Percentiles rank a stretch among this genome's conserved stretches.
Conservation (phyloP, 1,140 invertebrate species). For the Drosophila bocki region DNA sequence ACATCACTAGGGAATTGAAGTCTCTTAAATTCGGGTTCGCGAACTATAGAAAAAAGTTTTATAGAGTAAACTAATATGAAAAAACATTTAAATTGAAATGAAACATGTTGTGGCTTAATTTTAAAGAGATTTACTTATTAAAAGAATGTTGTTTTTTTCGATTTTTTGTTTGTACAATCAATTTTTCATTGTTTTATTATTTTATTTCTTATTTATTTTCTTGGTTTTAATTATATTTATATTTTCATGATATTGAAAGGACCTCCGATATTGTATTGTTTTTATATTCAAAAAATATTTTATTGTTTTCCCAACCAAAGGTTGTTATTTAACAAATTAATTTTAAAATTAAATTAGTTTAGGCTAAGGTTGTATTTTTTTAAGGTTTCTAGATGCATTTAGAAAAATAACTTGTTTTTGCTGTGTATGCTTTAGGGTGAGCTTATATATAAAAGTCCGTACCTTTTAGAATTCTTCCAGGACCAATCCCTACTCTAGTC, state of each 20-base stretch:
- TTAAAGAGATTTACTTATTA: no score
- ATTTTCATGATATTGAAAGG: no score
- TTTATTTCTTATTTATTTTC: no score
- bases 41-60: no score
- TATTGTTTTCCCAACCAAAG: neutral
- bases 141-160: no score
- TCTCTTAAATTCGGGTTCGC: no score
- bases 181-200: no score
- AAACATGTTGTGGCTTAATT: no score
- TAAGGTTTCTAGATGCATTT: neutral
- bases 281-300: neutral
- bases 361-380: neutral
- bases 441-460: slow-evolving; percentile 32
- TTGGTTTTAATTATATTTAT: neutral
- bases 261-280: neutral
- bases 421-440: slow-evolving; percentile 4
- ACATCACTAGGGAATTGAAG: neutral
- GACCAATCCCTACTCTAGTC: slow-evolving; percentile 7
- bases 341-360: neutral
- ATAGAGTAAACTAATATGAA: no score
- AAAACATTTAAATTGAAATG: no score
- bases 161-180: no score
- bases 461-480: slow-evolving; percentile 64
- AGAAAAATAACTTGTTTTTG: neutral
- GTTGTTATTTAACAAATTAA: neutral